A percentile compares a stretch with the other conserved stretches of the same genome.
Conservation (phyloP, 2,888 invertebrate genomes). For the Folsomia candida region DNA sequence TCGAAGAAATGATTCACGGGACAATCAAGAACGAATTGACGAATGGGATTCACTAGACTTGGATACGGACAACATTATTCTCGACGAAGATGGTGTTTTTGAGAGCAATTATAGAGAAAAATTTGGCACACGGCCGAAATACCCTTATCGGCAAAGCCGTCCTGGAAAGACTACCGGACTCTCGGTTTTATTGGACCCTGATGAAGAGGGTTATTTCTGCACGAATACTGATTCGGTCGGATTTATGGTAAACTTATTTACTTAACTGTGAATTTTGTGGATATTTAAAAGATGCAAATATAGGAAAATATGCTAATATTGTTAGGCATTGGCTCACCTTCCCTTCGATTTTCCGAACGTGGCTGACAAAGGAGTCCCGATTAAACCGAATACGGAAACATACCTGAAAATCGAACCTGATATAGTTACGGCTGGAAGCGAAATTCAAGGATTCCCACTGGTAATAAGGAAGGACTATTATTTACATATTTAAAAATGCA, state of each 20-base stretch:
- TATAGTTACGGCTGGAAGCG: background rate
- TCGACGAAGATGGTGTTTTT: conserved; percentile 17
- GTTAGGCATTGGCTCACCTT: conserved; percentile 2
- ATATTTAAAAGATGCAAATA: no score
- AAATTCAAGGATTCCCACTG: background rate
- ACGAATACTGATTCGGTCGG: no score
- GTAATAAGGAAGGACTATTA: no score
- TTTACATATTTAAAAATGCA: no score
- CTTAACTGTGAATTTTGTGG: no score
- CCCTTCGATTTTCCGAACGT: no score
- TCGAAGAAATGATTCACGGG: conserved; percentile 28
- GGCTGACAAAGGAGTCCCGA: conserved; percentile 29
- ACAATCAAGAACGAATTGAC: conserved; percentile 13
- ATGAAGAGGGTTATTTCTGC: no score
- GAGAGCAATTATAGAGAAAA: background rate
- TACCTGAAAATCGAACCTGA: conserved; percentile 35
- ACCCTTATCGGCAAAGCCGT: conserved; percentile 36
- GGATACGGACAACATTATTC: no score
- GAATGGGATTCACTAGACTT: no score
- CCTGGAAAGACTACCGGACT: conserved; percentile 46
- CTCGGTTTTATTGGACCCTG: no score
- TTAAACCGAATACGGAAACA: conserved; percentile 38
- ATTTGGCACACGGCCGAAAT: background rate
- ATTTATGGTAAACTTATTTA: no score
- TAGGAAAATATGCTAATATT: background rate